These are phyloP conservation scores for Dromococcyx pavoninus DNA, from an alignment of 2,797 vertebrate species.

Conservation along the genomic window DNA sequence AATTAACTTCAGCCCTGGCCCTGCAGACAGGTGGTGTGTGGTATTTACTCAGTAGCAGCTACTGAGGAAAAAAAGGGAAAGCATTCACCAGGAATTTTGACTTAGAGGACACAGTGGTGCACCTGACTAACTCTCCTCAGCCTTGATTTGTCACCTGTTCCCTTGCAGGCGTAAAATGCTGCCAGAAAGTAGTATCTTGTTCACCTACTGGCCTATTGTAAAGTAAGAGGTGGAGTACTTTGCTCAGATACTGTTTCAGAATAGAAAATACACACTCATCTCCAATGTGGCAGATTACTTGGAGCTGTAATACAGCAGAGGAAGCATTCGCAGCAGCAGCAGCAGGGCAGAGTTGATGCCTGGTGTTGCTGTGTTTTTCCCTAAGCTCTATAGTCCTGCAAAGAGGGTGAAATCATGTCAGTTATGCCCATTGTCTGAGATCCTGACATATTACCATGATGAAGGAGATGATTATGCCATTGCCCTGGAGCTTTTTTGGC, in stretches of 20 bases:
- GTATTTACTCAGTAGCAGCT: not conserved
- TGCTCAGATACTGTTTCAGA: not conserved
- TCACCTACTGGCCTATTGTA: not conserved
- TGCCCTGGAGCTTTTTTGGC: constrained; percentile 18
- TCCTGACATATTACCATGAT: not conserved
- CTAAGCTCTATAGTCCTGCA: not conserved
- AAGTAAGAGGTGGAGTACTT: not conserved
- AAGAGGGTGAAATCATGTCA: constrained; percentile 25
- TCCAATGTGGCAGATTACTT: not conserved
- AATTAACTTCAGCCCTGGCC: not conserved
- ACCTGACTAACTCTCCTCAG: not conserved
- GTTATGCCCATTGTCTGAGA: constrained; percentile 41
- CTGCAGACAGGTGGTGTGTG: not conserved
- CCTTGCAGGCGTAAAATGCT: not conserved
- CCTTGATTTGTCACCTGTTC: not conserved
- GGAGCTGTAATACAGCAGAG: not conserved
- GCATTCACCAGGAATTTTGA: not conserved
- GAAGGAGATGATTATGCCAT: constrained; percentile 7
- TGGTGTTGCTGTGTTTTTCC: not conserved
- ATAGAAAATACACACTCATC: not conserved
- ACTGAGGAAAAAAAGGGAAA: not conserved
- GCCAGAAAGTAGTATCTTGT: not conserved
- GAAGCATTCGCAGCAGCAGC: not conserved
- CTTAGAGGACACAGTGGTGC: not conserved
- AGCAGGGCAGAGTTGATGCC: not conserved